Conservation (phyloP, 2,113 vertebrate genomes). For the Zosterops pallidus region DNA sequence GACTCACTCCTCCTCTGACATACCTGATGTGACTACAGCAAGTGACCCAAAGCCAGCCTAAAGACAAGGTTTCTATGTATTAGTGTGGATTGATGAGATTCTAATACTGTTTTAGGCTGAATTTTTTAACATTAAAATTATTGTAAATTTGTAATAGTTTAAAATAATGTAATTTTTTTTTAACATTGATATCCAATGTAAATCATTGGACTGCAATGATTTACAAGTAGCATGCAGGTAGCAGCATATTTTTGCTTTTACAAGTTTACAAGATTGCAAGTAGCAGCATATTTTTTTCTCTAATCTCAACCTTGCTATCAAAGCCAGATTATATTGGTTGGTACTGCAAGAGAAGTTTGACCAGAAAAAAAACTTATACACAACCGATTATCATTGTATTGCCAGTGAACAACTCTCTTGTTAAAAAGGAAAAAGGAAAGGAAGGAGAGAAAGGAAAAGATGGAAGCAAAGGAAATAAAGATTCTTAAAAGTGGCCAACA, state of each 20-base stretch:
- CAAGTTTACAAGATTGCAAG: neutral
- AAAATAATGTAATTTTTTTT: neutral
- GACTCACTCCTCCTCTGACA: neutral
- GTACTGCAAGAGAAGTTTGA: neutral
- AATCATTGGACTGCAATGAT: neutral
- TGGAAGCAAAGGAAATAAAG: neutral
- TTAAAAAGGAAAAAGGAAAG: neutral
- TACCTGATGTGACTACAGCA: neutral
- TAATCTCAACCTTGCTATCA: neutral
- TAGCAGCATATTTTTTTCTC: neutral
- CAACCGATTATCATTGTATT: neutral
- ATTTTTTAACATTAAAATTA: neutral
- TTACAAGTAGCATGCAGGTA: neutral
- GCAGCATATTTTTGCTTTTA: neutral
- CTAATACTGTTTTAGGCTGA: neutral
- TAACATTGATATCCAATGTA: neutral
- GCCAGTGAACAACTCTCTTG: neutral
- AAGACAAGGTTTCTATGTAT: neutral
- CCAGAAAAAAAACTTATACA: neutral
- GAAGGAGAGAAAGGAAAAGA: neutral
- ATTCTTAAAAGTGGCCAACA: neutral
- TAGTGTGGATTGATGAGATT: neutral
- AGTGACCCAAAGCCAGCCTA: neutral
- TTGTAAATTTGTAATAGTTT: no score
- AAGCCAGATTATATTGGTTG: neutral